phyloP scores from a whole-genome alignment of 92 coral and sea anemone species.

The Virgularia gustaviana region DNA sequence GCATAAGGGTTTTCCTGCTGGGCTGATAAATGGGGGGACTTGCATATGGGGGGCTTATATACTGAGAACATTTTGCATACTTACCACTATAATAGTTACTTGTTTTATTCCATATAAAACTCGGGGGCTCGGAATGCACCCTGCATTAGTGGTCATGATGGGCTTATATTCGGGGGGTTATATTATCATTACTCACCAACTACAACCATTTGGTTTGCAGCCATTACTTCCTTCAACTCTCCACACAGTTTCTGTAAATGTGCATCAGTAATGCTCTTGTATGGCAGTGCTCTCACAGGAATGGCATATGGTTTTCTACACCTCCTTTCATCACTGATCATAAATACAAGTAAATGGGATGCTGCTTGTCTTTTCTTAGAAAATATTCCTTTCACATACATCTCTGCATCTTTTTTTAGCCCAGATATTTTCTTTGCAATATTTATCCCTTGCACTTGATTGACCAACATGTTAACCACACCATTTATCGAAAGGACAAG shows the following conservation, averaged over 20 bases:
- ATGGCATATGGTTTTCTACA: slow-evolving; percentile 59
- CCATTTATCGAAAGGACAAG: not conserved
- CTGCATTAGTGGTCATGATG: not conserved
- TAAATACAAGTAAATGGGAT: slow-evolving; percentile 58
- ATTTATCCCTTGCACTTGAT: slow-evolving; percentile 1
- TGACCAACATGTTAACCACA: not conserved
- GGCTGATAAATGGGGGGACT: too few species aligned
- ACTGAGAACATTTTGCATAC: not conserved
- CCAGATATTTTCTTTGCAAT: slow-evolving; percentile 5
- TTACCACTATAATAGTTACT: too few species aligned
- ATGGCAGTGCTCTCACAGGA: slow-evolving; percentile 48
- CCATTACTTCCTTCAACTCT: slow-evolving; percentile 48
- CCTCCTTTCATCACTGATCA: slow-evolving; percentile 63
- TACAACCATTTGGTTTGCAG: slow-evolving; percentile 45
- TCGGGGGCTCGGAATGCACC: too few species aligned
- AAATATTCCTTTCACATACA: slow-evolving; percentile 43
- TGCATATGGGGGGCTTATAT: not conserved
- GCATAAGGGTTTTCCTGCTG: too few species aligned
- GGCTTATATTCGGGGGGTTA: not conserved
- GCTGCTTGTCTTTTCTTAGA: slow-evolving; percentile 59
- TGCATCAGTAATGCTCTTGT: slow-evolving; percentile 52
- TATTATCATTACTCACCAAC: slow-evolving; percentile 26
- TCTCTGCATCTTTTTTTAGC: slow-evolving; percentile 39
- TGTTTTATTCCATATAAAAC: too few species aligned
- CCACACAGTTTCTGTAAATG: slow-evolving; percentile 41